These are phyloP conservation scores for Polydrusus pterygomalis DNA, from an alignment of 2,888 invertebrate genomes.

Conservation along the genomic window DNA sequence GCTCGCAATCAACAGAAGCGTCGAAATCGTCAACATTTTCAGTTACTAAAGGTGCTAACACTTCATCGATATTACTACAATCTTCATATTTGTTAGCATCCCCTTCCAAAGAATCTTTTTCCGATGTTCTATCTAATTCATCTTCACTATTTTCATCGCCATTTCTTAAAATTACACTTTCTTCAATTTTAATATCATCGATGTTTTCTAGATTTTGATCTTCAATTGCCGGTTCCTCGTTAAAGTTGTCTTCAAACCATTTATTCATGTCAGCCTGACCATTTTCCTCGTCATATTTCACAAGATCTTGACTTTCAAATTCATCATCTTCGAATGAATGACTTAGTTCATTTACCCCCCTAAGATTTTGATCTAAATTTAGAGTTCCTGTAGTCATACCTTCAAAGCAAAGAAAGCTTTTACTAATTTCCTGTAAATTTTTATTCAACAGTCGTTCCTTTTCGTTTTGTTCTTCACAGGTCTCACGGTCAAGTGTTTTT, in stretches of 20 bases:
- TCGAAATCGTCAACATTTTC: background rate
- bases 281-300: background rate
- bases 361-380: background rate
- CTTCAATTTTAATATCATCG: background rate
- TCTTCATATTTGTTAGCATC: background rate
- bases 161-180: background rate
- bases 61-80: background rate
- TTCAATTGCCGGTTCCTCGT: background rate
- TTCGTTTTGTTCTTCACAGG: background rate
- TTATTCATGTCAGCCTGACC: conserved; percentile 12
- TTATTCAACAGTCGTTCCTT: background rate
- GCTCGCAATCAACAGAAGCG: background rate
- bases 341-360: background rate
- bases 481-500: background rate
- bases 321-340: background rate
- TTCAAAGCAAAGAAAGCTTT: background rate
- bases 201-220: background rate
- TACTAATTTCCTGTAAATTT: background rate
- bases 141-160: background rate
- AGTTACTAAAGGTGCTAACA: background rate
- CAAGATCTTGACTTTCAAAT: too few species aligned
- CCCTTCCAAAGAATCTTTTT: conserved; percentile 28
- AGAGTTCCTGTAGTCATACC: background rate
- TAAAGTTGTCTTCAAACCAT: conserved; percentile 33
- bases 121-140: conserved; percentile 2